These are phyloP conservation scores for Eptesicus fuscus DNA, from an alignment of 2,113 vertebrate species.

Conservation along the genomic window DNA sequence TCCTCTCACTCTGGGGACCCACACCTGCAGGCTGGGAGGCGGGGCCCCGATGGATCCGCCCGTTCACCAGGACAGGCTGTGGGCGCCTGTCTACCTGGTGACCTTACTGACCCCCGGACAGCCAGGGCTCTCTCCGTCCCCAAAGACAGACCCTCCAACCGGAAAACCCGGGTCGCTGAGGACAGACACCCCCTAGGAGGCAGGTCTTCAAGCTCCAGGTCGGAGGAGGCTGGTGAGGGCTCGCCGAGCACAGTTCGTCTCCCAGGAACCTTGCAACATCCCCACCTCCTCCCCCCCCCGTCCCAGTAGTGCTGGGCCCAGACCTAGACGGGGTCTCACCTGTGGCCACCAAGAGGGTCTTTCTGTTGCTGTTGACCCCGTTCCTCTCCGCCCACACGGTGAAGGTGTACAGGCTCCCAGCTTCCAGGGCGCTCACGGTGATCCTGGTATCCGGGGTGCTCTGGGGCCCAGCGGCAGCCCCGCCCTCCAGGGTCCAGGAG, in stretches of 20 bases:
- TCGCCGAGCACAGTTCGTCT: no score
- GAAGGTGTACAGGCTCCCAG: background rate
- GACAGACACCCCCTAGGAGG: background rate
- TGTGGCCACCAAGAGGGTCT: background rate
- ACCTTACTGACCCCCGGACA: background rate
- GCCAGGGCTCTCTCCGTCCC: background rate
- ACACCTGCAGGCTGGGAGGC: background rate
- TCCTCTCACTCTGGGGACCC: background rate
- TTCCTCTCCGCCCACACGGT: background rate
- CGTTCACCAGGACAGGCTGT: background rate
- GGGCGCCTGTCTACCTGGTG: background rate
- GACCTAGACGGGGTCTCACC: background rate
- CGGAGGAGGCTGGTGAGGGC: accelerated
- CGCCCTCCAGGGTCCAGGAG: background rate
- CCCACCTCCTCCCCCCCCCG: no score
- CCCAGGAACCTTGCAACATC: background rate
- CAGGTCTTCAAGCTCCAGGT: background rate
- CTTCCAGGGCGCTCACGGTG: accelerated
- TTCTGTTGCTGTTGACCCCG: accelerated
- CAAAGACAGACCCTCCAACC: background rate
- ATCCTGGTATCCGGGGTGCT: accelerated
- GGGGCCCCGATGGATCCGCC: background rate
- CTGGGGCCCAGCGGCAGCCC: accelerated
- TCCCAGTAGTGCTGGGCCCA: background rate
- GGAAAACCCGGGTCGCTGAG: background rate